Conservation (phyloP, 2,888 invertebrate species). For the Eilema caniola region DNA sequence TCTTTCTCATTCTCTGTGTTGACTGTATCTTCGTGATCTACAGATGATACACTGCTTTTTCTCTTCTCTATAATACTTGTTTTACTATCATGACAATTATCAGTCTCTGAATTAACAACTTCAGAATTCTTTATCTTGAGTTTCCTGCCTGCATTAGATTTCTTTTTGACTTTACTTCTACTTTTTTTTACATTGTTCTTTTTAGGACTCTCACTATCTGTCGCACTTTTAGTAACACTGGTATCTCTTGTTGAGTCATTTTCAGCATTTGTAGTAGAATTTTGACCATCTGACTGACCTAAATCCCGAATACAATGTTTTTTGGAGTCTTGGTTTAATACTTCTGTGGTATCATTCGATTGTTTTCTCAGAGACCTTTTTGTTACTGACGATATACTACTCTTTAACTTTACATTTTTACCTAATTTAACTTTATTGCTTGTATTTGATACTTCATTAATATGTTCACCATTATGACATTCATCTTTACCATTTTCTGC, state of each 20-base stretch:
- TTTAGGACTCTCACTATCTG: constrained; percentile 68
- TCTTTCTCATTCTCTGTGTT: constrained; percentile 69
- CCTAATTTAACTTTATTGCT: constrained; percentile 68
- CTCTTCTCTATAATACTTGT: constrained; percentile 78
- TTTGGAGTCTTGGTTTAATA: constrained; percentile 74
- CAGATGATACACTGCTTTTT: constrained; percentile 81
- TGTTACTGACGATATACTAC: constrained; percentile 63
- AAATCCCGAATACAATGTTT: constrained; percentile 77
- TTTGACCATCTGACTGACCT: constrained; percentile 71
- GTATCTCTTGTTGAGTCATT: constrained; percentile 66
- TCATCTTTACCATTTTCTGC: constrained; percentile 73
- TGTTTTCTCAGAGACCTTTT: constrained; percentile 79
- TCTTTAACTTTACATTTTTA: constrained; percentile 71
- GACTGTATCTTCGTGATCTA: constrained; percentile 69
- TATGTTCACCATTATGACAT: constrained; percentile 75
- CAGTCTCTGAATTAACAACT: constrained; percentile 69
- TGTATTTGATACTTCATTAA: constrained; percentile 60
- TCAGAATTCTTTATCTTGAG: constrained; percentile 67
- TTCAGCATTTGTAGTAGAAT: constrained; percentile 62
- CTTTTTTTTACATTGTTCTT: constrained; percentile 74
- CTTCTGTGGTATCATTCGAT: constrained; percentile 72
- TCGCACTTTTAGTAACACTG: constrained; percentile 68
- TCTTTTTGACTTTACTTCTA: constrained; percentile 75
- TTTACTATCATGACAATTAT: constrained; percentile 76
- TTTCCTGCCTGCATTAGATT: constrained; percentile 63